Percentiles rank a stretch among this genome's conserved stretches.
Evolutionary conservation across 2,888 invertebrate genomes (phyloP).

Genomic region (Malthinus flaveolus): DNA sequence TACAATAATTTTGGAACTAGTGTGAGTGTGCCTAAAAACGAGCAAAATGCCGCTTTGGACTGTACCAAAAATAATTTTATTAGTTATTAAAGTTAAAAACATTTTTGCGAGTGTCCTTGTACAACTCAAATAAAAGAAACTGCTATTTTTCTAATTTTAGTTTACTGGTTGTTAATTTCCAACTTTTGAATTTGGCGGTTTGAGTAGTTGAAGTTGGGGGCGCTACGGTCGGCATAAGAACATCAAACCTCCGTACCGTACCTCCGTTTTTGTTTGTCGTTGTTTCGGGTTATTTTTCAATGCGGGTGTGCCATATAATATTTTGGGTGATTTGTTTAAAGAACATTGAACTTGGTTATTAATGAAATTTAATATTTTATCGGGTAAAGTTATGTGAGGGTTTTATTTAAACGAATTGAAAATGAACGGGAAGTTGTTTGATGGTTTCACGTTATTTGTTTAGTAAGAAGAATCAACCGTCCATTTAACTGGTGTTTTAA

Average conservation of each 20-base stretch:
- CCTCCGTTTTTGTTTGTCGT: conserved; percentile 1
- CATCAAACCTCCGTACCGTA: not conserved
- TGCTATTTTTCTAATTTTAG: no score
- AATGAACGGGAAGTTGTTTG: conserved; percentile 1
- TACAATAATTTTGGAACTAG: no score
- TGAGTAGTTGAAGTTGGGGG: not conserved
- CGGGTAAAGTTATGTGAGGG: not conserved
- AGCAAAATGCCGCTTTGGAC: no score
- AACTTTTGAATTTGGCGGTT: not conserved
- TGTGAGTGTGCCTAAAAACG: no score
- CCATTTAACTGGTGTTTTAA: not conserved
- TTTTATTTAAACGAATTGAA: not conserved
- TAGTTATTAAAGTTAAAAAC: no score
- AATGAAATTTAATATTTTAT: not conserved
- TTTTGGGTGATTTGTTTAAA: not conserved
- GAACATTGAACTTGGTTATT: conserved; percentile 2
- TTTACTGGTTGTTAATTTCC: no score
- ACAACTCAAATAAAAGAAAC: no score
- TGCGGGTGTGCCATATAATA: conserved; percentile 1
- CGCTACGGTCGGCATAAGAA: not conserved
- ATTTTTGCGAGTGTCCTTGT: no score
- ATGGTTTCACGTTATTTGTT: not conserved
- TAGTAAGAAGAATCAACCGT: not conserved
- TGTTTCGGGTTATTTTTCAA: not conserved
- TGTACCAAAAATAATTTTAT: no score